Conservation (phyloP, 2,113 vertebrate species). For the Bos taurus region ARS-UCD2.0 NC_037355.1:2313501-2314000, state of each 20-base stretch:
- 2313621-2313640: no score
- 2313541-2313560: neutral
- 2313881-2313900: neutral
- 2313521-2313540: neutral
- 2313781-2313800: neutral
- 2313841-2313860: neutral
- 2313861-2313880: neutral
- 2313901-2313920: fast-evolving
- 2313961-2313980: neutral
- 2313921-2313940: neutral
- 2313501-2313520: fast-evolving
- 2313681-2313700: fast-evolving
- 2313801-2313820: neutral
- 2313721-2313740: neutral
- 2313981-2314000: neutral
- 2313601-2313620: no score
- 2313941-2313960: fast-evolving
- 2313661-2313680: fast-evolving
- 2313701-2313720: neutral
- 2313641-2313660: no score
- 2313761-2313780: neutral
- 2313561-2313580: neutral
- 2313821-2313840: fast-evolving
- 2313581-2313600: neutral
- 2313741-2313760: neutral